A percentile compares a stretch with the other conserved stretches of the same genome.
phyloP scores from a whole-genome alignment of 2,888 invertebrate genomes.

The Physocephala rufipes region DNA sequence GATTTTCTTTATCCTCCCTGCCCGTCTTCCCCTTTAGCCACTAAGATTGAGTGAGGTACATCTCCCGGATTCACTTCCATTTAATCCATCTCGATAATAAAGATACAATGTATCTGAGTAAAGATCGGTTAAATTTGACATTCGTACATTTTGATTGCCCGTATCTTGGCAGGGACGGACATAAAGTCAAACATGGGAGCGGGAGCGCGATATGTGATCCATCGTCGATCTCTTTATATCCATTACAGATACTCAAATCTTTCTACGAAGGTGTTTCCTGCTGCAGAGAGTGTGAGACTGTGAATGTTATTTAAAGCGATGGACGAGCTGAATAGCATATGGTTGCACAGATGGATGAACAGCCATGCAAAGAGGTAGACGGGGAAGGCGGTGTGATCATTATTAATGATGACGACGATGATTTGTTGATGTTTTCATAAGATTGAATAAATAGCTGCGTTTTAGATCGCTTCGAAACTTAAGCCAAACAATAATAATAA shows the following conservation, averaged over 20 bases:
- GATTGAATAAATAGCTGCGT: slow-evolving; percentile 54
- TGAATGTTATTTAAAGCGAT: background rate
- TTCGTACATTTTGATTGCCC: slow-evolving; percentile 35
- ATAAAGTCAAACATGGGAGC: too few relatives aligned
- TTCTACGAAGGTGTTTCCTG: background rate
- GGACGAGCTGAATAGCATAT: background rate
- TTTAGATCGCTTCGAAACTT: slow-evolving; percentile 29
- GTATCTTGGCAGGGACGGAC: slow-evolving; percentile 6
- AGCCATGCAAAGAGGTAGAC: background rate
- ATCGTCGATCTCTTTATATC: too few relatives aligned
- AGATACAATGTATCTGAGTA: slow-evolving; percentile 27
- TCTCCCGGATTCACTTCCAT: slow-evolving; percentile 2
- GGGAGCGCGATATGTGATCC: too few relatives aligned
- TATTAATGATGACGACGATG: slow-evolving; percentile 65
- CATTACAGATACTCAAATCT: background rate
- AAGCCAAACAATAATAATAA: slow-evolving; percentile 49
- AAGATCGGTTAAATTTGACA: slow-evolving; percentile 38
- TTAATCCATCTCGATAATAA: slow-evolving; percentile 25
- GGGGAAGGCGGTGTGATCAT: slow-evolving; percentile 56
- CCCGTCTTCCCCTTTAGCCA: background rate
- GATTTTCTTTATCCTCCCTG: background rate
- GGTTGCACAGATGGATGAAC: background rate
- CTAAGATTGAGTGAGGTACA: too few relatives aligned
- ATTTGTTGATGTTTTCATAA: slow-evolving; percentile 65
- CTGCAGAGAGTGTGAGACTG: background rate